Evolutionary conservation across 2,888 invertebrate species (phyloP), one percentile per base, ranked within the genome.

Genomic region (Dromius quadrimaculatus): DNA sequence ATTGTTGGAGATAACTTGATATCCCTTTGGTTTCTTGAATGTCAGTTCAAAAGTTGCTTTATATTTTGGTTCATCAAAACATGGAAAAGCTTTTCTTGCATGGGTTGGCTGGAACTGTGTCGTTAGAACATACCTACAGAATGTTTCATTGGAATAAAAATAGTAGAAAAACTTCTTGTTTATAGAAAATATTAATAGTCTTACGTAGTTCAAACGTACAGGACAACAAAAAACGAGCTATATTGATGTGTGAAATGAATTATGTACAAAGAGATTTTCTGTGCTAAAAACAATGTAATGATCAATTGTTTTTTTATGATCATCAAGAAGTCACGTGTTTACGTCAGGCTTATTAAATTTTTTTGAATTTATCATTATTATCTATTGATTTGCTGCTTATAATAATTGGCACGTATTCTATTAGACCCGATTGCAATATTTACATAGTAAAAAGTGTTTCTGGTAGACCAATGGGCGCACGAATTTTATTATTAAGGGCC

Each of bases 11-110:
- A 59, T 19, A 11, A 59, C 41, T 20, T 13, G 11, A 41, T 68
- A 68, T 32, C 20, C 6, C 19, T 3, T 2, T 15, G 23, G 57
- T 69, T 23, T 68, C 15, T 11, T 28, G 23, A 68, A 54, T 15
- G 22, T 22, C 20, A 87, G 82, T 0, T 77, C 76, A 19, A 85
- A 83, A 0, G 73, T 77, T 0, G 86, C 79, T 5, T 81, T 77
- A 71, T 81, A 82, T 0, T 80, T 79, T 0, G 85, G 89, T 74
- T 91, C 90, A 76, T 93, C 93, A 76, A 93, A 92, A 76, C 91
- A 90, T 15, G 93, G 93, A 79, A 94, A 93, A 0, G 90, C 92
- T 74, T 84, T 84, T 15, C 92, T 87, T 0, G 90, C 90, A 71
- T 89, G 82, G 1, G 88, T 86, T 0, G 89, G 85, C 81, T 91